Percentiles rank a stretch among this genome's conserved stretches.
These are phyloP conservation scores for Gobio gobio DNA, from an alignment of 2,113 vertebrate genomes.

Conservation along the genomic window DNA sequence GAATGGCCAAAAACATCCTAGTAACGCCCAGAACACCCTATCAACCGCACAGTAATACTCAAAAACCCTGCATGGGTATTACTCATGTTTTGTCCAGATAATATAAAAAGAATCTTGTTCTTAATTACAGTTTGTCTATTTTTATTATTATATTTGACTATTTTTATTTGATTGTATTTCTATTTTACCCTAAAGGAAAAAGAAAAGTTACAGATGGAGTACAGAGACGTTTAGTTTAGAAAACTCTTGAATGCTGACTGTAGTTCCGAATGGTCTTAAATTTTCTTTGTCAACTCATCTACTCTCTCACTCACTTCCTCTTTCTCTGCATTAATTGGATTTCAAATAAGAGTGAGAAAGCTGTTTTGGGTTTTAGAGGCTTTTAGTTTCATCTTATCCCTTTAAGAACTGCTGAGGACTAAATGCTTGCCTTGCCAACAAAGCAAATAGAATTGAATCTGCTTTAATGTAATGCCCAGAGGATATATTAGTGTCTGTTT, in stretches of 20 bases:
- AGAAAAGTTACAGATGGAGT: background rate
- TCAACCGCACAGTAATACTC: no score
- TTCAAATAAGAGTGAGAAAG: slow-evolving; percentile 16
- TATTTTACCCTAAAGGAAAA: background rate
- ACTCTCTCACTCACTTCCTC: background rate
- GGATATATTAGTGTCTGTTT: slow-evolving; percentile 33
- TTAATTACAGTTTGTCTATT: background rate
- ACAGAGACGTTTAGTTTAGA: background rate
- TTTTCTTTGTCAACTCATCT: slow-evolving; percentile 4
- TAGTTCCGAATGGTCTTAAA: slow-evolving; percentile 2
- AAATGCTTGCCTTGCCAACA: slow-evolving; percentile 29
- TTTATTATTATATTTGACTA: no score
- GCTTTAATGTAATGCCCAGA: slow-evolving; percentile 16
- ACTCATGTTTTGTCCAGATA: background rate
- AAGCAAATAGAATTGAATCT: slow-evolving; percentile 31
- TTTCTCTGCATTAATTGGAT: slow-evolving; percentile 34
- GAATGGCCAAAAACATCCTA: background rate
- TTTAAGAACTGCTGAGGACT: slow-evolving; percentile 40
- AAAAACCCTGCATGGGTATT: no score
- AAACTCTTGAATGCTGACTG: background rate
- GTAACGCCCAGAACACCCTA: background rate
- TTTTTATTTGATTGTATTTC: background rate
- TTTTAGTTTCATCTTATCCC: slow-evolving; percentile 37
- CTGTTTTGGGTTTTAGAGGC: slow-evolving; percentile 25
- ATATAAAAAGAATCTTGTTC: background rate